Evolutionary conservation across 2,113 vertebrate genomes (phyloP).

Genomic region (Gorsachius goisagi): DNA sequence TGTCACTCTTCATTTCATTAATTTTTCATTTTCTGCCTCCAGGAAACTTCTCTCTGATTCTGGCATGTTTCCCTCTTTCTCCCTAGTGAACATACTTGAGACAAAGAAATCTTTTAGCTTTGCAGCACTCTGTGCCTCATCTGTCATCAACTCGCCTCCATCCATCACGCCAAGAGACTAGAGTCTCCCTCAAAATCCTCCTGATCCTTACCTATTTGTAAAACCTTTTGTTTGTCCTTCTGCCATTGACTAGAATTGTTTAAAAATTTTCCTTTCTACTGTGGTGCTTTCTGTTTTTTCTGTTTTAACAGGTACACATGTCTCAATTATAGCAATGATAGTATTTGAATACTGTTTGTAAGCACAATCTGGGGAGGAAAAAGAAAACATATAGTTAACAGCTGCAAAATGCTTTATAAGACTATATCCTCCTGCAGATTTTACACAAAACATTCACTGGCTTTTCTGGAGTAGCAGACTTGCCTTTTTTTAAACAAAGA

Average conservation of each 20-base stretch:
- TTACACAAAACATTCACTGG: background rate
- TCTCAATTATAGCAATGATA: conserved; percentile 19
- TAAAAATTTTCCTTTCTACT: background rate
- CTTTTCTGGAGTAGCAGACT: background rate
- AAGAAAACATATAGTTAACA: background rate
- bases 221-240: conserved; percentile 54
- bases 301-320: background rate
- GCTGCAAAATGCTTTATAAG: background rate
- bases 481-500: background rate
- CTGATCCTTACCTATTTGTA: conserved; percentile 50
- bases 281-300: background rate
- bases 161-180: conserved; percentile 51
- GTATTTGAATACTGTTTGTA: background rate
- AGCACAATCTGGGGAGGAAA: background rate
- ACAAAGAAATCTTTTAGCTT: conserved; percentile 71
- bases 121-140: conserved; percentile 52
- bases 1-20: conserved; percentile 69
- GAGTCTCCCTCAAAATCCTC: conserved; percentile 30
- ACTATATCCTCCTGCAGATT: background rate
- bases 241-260: background rate
- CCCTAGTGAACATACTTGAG: conserved; percentile 61
- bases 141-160: conserved; percentile 63
- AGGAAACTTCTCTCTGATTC: conserved; percentile 68
- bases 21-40: conserved; percentile 72
- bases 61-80: conserved; percentile 63